Evolutionary conservation across 2,113 vertebrate species (phyloP), one percentile per base, ranked within the genome.

Genomic region (Myodes glareolus): DNA sequence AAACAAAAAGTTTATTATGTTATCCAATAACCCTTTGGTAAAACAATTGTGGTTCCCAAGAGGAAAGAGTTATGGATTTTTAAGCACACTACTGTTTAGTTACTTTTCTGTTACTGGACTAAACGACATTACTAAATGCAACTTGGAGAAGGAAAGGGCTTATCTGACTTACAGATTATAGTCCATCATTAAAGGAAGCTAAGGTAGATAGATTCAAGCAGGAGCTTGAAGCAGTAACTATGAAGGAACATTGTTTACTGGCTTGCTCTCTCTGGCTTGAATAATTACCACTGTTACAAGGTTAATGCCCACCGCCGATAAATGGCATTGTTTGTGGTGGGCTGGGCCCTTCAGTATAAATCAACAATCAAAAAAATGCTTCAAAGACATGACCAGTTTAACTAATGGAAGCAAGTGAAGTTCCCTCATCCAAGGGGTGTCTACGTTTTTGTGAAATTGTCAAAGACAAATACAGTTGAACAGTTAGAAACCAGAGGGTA

Each of bases 281-380:
- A 84, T 63, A 42, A 58, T 13, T 39, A 55, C 5, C 23, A 8
- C 23, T 82, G 7, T 39, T n/a, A 14, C 39, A 61, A 7, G 61
- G 5, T 21, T 23, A 12, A 42, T 29, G 7, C 25, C n/a, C n/a
- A 5, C 36, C 3, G 5, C 7, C 7, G 0, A 63, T 12, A 84
- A 7, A 39, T 42, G n/a, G n/a, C 55, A 17, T 25, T 42, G 25
- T 84, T 7, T 63, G 42, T 7, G 61, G 55, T 63, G n/a, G 42
- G 25, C 75, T 16, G 27, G 27, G 5, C 7, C 13, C 58, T 5
- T 84, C 4, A 1, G 13, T 39, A 82, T 39, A 27, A 82, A 39
- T 61, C 52, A 82, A 7, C 21, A 25, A 39, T 82, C 36, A 29
- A 63, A 13, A 84, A 63, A 63, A 63, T 16, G 58, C 12, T 63